These are phyloP conservation scores for Alligator sinensis DNA, from an alignment of 2,113 vertebrate species.

Conservation along the genomic window DNA sequence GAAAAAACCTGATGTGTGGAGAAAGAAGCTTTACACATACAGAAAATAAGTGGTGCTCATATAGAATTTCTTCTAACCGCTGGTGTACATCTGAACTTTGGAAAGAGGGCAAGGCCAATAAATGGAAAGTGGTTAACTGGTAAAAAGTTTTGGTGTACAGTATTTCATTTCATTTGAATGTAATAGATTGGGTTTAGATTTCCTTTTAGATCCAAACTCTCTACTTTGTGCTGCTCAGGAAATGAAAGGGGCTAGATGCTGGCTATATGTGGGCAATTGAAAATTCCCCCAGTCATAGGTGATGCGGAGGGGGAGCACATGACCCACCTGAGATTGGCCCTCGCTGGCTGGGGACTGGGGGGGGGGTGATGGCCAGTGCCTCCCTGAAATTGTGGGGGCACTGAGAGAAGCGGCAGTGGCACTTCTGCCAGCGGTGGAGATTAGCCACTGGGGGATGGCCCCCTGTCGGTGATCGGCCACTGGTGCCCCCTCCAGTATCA, in stretches of 20 bases:
- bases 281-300: background rate
- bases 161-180: background rate
- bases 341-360: too few species aligned
- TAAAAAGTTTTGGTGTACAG: background rate
- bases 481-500: too few species aligned
- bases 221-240: background rate
- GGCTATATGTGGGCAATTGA: background rate
- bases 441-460: too few species aligned
- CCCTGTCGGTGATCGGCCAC: too few species aligned
- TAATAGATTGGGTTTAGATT: background rate
- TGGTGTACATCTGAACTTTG: background rate
- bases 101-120: background rate
- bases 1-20: background rate
- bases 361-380: too few species aligned
- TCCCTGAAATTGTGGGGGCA: too few species aligned
- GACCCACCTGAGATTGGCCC: too few species aligned
- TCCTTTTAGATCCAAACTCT: background rate
- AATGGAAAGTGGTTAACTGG: background rate
- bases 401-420: too few species aligned
- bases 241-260: background rate
- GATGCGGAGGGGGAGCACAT: accelerated
- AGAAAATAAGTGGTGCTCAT: background rate
- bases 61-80: background rate
- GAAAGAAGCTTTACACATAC: background rate
- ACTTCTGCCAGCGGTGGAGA: too few species aligned